phyloP scores from a whole-genome alignment of 2,888 invertebrate genomes.

The Cybosia mesomella region DNA sequence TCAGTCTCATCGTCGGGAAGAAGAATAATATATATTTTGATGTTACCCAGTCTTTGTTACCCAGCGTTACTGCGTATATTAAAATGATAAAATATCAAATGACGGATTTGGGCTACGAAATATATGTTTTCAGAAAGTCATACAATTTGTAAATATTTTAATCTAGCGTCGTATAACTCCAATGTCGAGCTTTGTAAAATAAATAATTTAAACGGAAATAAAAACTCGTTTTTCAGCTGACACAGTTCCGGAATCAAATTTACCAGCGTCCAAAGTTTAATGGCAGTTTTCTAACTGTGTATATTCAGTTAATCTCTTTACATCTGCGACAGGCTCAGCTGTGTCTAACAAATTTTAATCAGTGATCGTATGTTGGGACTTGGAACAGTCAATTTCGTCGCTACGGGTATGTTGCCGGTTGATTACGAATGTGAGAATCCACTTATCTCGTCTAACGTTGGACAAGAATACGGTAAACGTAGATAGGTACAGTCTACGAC shows the following conservation, averaged over 20 bases:
- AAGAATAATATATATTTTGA: no score
- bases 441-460: constrained; percentile 1
- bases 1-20: no score
- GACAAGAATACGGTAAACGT: neutral
- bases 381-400: constrained; percentile 1
- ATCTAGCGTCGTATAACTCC: neutral
- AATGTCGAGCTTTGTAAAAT: neutral
- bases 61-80: no score
- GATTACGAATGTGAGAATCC: constrained; percentile 5
- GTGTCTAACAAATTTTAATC: constrained; percentile 30
- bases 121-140: no score
- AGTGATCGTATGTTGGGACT: constrained; percentile 16
- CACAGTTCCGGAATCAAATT: constrained; percentile 23
- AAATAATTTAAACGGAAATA: constrained; percentile 29
- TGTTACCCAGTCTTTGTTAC: no score
- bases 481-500: neutral
- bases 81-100: no score
- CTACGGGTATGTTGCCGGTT: constrained; percentile 16
- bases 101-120: no score
- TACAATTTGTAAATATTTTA: neutral
- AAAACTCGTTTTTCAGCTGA: constrained; percentile 16
- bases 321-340: constrained; percentile 2
- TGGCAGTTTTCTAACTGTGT: constrained; percentile 22
- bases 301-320: constrained; percentile 18
- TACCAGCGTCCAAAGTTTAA: constrained; percentile 32